Conservation (phyloP, 37 sponge, comb jelly and placozoan genomes). For the Petrosia ficiformis region DNA sequence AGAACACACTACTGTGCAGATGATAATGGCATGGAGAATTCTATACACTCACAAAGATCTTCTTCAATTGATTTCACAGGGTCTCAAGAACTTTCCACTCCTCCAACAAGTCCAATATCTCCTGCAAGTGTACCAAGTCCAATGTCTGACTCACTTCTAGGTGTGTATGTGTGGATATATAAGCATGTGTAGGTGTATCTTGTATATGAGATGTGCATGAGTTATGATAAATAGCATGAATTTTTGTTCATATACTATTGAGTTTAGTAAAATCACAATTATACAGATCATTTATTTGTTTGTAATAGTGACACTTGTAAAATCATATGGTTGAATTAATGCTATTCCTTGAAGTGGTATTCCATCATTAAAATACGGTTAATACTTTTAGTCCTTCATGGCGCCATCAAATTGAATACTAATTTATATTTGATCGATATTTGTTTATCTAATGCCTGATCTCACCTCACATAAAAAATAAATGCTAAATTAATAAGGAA, state of each 20-base stretch:
- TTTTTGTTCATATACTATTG: neutral
- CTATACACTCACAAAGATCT: neutral
- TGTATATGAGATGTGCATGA: neutral
- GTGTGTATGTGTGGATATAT: neutral
- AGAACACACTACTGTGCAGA: neutral
- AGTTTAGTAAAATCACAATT: neutral
- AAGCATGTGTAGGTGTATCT: neutral
- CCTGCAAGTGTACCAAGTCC: neutral
- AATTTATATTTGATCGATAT: too few species aligned
- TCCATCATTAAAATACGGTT: too few species aligned
- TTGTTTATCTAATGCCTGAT: too few species aligned
- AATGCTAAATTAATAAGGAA: too few species aligned
- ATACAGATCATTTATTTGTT: neutral
- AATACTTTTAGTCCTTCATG: too few species aligned
- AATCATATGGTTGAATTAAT: too few species aligned
- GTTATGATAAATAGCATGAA: neutral
- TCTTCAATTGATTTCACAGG: too few species aligned
- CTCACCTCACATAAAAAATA: too few species aligned
- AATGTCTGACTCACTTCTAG: neutral
- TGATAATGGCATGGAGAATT: neutral
- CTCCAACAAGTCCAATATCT: conserved; percentile 1
- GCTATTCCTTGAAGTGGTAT: too few species aligned
- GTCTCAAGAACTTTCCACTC: neutral
- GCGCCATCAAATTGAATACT: too few species aligned
- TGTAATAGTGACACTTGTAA: too few species aligned